Evolutionary conservation across 2,113 vertebrate genomes (phyloP), one percentile per base, ranked within the genome.

Genomic region (Thamnophis sirtalis): DNA sequence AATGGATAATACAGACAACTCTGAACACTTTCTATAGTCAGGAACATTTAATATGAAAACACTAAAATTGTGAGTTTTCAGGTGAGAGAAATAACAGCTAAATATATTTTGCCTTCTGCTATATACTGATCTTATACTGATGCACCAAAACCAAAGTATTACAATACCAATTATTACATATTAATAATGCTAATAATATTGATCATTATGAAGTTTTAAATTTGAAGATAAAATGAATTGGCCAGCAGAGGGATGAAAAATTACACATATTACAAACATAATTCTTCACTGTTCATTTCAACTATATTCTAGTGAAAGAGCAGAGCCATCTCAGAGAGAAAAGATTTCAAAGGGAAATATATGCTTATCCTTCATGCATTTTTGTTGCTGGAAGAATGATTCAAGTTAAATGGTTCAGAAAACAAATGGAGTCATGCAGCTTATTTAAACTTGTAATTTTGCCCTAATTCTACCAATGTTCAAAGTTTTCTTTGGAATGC

Each of bases 171-270:
- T 60, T 60, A 95, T 94, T 95, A 93, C 91, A 95, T 93, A 95
- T 58, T 94, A 96, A 96, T 94, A 92, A 53, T 55, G 8, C 9
- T 92, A 94, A 95, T 96, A 97, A 95, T 95, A 96, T 96, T 97
- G 93, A 95, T 95, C 91, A 86, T 84, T 90, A n/a, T 63, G 15
- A 50, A 87, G 49, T 89, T 95, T 96, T 93, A 93, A 93, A 94
- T 95, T 94, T 96, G 26, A 60, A 96, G 93, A 92, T 96, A 94
- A 97, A 96, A 94, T 96, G 26, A 97, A 93, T 95, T 96, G 89
- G 73, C 93, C 93, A 95, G 73, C 63, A 96, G 92, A 95, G 91
- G 89, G 9, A 87, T 93, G 28, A 91, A 89, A 0, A 91, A 91
- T 92, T 86, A 0, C 53, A 73, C 33, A 54, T n/a, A 33, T 73